Evolutionary conservation across 2,113 vertebrate genomes (phyloP).

Genomic region (Ageneiosus marmoratus): DNA sequence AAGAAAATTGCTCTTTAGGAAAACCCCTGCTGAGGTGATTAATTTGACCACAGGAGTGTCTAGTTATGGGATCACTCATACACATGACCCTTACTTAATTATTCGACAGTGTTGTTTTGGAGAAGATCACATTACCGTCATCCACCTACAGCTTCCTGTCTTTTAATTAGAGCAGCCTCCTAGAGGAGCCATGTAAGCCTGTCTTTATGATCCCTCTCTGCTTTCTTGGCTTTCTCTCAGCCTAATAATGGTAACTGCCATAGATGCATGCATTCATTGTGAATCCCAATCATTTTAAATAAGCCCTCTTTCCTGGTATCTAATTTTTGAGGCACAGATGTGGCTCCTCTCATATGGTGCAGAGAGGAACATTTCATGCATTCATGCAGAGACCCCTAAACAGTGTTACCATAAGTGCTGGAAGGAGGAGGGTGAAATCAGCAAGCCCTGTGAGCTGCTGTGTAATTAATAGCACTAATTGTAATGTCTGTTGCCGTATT

Average conservation of each 20-base stretch:
- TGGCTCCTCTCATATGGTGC: slow-evolving; percentile 5
- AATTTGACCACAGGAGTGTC: slow-evolving; percentile 15
- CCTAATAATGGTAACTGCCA: slow-evolving; percentile 17
- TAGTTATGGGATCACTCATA: background rate
- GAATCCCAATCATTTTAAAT: slow-evolving; percentile 17
- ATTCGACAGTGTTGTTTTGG: slow-evolving; percentile 10
- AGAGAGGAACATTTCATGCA: slow-evolving; percentile 3
- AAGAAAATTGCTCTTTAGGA: slow-evolving; percentile 9
- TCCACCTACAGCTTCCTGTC: slow-evolving; percentile 36
- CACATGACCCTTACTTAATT: background rate
- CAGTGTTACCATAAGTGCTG: slow-evolving; percentile 1
- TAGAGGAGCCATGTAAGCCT: background rate
- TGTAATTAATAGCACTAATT: slow-evolving; percentile 57
- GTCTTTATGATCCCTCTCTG: slow-evolving; percentile 8
- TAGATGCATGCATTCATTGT: slow-evolving; percentile 16
- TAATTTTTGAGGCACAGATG: slow-evolving; percentile 12
- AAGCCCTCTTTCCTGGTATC: background rate
- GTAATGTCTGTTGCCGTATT: slow-evolving; percentile 45
- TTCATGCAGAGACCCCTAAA: slow-evolving; percentile 8
- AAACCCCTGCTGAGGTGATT: slow-evolving; percentile 11
- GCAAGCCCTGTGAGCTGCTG: slow-evolving; percentile 14
- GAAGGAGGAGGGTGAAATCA: slow-evolving; percentile 25
- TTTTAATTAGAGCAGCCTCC: slow-evolving; percentile 26
- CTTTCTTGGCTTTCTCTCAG: slow-evolving; percentile 17
- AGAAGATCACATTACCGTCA: slow-evolving; percentile 26